Base-by-base conservation (phyloP, 92 coral and sea anemone species). In the Phenganax stokvisi region DNA sequence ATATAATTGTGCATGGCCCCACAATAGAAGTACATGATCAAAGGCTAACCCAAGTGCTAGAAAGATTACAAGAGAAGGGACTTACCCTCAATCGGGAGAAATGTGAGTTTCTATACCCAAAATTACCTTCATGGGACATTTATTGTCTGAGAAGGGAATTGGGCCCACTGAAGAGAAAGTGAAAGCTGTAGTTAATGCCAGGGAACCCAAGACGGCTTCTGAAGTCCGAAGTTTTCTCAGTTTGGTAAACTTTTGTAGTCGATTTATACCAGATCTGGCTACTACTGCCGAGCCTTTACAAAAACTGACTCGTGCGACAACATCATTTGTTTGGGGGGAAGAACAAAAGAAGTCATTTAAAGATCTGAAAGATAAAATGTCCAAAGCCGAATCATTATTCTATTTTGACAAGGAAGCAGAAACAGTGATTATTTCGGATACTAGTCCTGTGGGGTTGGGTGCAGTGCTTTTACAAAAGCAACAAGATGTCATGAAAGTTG, bases 1-100 rank as follows among this genome's bases (percentile, higher is more conserved):
- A 86, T 62, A 79, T 88, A 15, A 83, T 86, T 77, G 87, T 88
- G 10, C 89, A 88, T 83, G 89, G 90, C 12, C 51, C 54, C 9
- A 85, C 80, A 44, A 57, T 47, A 17, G 86, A 83, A 75, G 89
- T 83, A 71, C 87, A 89, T 81, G 89, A 89, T 71, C 57, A 30
- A 70, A 75, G 88, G 44, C 85, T 89, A 12, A 54, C 53, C 62
- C 72, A 82, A 62, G 84, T 75, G 6, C 47, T 85, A 28, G 85
- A 88, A 63, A 81, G 75, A 61, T 72, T 88, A 37, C 83, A 77
- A 60, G 57, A 87, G 75, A 83, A 57, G 71, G 85, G 91, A 12
- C 61, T 71, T 56, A 76, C 85, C 51, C 85, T 85, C 12, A 88
- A 85, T 80, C 61, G 20, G 61, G 86, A 86, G 77, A 89, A 86